A percentile compares a stretch with the other conserved stretches of the same genome.
phyloP scores from a whole-genome alignment of 2,113 vertebrate genomes.

The Pandion haliaetus region DNA sequence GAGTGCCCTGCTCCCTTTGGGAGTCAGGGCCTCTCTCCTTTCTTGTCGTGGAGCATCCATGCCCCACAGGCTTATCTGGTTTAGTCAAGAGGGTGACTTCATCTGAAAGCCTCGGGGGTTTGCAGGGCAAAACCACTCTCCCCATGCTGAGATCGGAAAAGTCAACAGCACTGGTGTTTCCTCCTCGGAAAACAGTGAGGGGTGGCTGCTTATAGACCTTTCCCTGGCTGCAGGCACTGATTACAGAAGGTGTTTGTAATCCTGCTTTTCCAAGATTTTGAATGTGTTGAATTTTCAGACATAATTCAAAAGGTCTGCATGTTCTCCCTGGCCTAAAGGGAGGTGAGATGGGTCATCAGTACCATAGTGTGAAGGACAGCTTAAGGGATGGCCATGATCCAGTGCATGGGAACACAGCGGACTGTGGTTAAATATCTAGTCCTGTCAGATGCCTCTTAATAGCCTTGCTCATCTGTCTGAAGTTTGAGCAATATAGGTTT shows the following conservation, averaged over 20 bases:
- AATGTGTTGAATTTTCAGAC: background rate
- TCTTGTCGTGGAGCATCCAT: background rate
- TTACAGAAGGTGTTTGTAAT: background rate
- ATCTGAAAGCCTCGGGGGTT: background rate
- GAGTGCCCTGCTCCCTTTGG: rapidly evolving
- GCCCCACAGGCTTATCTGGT: background rate
- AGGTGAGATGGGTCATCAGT: background rate
- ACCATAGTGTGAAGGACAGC: background rate
- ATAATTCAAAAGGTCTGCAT: background rate
- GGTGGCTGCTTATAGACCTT: background rate
- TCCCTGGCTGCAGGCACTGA: background rate
- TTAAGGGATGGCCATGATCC: background rate
- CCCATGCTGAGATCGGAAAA: background rate
- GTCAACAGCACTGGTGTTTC: background rate
- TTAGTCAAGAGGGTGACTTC: background rate
- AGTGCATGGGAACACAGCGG: rapidly evolving
- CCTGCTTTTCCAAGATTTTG: background rate
- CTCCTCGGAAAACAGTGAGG: background rate
- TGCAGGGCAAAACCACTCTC: background rate
- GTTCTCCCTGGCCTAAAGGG: background rate
- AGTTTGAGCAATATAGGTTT: background rate
- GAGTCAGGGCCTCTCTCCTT: background rate
- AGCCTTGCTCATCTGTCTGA: background rate
- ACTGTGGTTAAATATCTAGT: background rate
- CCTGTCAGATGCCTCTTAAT: background rate